These are phyloP conservation scores for Hydroisotoma schaefferi DNA, from an alignment of 2,888 invertebrate genomes.

Conservation along the genomic window DNA sequence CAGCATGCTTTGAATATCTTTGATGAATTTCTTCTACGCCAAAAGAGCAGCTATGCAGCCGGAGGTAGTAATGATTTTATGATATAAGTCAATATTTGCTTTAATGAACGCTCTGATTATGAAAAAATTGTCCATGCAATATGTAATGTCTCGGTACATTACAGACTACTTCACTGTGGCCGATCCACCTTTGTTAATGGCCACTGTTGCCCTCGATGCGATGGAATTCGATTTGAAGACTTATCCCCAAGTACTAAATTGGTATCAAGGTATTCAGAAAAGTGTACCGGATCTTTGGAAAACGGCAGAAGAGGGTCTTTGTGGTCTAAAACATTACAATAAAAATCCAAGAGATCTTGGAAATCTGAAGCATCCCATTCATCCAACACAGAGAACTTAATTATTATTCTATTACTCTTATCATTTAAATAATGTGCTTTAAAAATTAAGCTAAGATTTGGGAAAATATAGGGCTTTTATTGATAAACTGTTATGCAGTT, in stretches of 20 bases:
- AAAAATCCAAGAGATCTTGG: constrained; percentile 70
- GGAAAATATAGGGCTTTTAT: no score
- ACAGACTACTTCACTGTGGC: constrained; percentile 68
- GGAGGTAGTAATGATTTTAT: constrained; percentile 53
- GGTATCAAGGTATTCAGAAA: constrained; percentile 68
- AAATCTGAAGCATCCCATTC: constrained; percentile 68
- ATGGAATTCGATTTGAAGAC: constrained; percentile 63
- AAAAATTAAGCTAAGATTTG: no score
- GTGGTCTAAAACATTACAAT: constrained; percentile 64
- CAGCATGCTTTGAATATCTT: constrained; percentile 64
- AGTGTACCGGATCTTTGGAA: constrained; percentile 67
- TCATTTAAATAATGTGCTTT: no score
- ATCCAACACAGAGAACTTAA: constrained; percentile 55
- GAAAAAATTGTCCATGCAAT: not conserved
- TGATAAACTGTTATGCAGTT: no score
- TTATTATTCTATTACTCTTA: not conserved
- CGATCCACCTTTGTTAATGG: constrained; percentile 68
- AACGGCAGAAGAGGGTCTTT: constrained; percentile 65
- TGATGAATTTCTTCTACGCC: constrained; percentile 64
- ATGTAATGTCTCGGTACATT: not conserved
- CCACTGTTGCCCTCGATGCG: constrained; percentile 70
- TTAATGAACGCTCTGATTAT: no score
- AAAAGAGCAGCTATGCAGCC: constrained; percentile 64
- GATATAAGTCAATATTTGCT: not conserved
- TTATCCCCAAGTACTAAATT: constrained; percentile 61